These are phyloP conservation scores for Coelopa pilipes DNA, from an alignment of 2,888 invertebrate genomes.

Conservation along the genomic window DNA sequence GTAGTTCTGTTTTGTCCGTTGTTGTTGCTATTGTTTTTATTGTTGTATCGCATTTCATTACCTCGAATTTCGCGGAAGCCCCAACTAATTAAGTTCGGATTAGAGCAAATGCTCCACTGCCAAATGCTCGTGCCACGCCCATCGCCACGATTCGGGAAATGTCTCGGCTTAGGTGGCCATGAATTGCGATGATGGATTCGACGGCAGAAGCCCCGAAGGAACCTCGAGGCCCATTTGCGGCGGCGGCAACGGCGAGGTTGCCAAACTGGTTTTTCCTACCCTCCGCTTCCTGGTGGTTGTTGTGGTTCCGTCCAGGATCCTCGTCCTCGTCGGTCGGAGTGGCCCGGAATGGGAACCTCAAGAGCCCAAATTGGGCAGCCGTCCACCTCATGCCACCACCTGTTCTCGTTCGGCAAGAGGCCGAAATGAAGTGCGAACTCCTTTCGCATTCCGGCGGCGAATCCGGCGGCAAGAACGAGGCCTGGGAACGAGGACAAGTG, in stretches of 20 bases:
- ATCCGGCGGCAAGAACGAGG: too few species aligned
- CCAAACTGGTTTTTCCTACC: neutral
- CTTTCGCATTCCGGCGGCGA: too few species aligned
- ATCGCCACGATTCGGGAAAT: neutral
- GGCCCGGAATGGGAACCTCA: too few species aligned
- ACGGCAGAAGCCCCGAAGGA: neutral
- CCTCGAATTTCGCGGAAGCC: slow-evolving; percentile 24
- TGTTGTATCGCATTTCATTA: slow-evolving; percentile 9
- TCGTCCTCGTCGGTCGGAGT: too few species aligned
- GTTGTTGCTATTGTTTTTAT: neutral
- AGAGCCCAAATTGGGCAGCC: too few species aligned
- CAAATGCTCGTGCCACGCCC: slow-evolving; percentile 14
- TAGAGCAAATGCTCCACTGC: slow-evolving; percentile 19
- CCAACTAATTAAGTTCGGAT: slow-evolving; percentile 38
- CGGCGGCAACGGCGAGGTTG: neutral
- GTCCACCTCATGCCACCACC: too few species aligned
- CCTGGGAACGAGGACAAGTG: too few species aligned
- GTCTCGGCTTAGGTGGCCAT: neutral
- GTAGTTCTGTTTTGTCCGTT: neutral
- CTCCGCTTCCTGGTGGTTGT: too few species aligned
- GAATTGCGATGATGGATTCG: slow-evolving; percentile 2
- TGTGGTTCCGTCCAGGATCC: too few species aligned
- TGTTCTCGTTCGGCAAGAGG: too few species aligned
- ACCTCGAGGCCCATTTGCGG: too few species aligned
- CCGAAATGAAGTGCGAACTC: too few species aligned